Base-by-base conservation (phyloP, 2,113 vertebrate genomes). In the Anoura caudifer region DNA sequence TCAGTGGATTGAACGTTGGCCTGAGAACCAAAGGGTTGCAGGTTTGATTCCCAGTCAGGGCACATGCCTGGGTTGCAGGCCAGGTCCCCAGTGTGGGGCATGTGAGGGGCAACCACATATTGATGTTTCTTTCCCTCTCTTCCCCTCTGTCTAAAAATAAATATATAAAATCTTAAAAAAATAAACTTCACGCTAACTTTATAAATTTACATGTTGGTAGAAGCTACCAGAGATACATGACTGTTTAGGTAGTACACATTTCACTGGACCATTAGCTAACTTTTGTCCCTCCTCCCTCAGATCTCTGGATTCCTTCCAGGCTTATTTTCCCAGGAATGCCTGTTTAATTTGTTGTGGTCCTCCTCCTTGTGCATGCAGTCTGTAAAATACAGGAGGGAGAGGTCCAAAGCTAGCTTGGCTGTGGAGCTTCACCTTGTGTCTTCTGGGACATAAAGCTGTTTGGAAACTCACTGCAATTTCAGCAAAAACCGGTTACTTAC, bases 281-380 rank as follows among this genome's bases (percentile, higher is more conserved):
- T 93, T 91, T 77, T 92, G 80, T 87, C 50, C 4, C 38, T 63
- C 41, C 24, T 63, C 36, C 28, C 50, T 80, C n/a, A 36, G 73
- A 56, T 70, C 52, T 86, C 89, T 97, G 96, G 94, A 94, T 77
- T 95, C 79, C 76, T 96, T 98, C 95, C 95, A 96, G 82, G 89
- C 63, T 91, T 93, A 94, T 93, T 96, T 97, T 95, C 91, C 83
- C 59, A 91, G 77, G 86, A 97, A 94, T 94, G 93, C 96, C 96
- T 97, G 96, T 91, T 97, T 87, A 93, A 93, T 97, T 94, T 91
- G 91, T 93, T 93, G 61, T 8, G 26, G 73, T 76, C 70, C 91
- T 61, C 75, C 54, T 97, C 82, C 63, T 93, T 80, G 59, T 26
- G 52, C 41, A 93, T 26, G 52, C 41, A 93, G 83, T 67, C 96